Percentiles rank a stretch among this genome's conserved stretches.
Conservation (phyloP, 2,113 vertebrate genomes). For the Hypomesus transpacificus region DNA sequence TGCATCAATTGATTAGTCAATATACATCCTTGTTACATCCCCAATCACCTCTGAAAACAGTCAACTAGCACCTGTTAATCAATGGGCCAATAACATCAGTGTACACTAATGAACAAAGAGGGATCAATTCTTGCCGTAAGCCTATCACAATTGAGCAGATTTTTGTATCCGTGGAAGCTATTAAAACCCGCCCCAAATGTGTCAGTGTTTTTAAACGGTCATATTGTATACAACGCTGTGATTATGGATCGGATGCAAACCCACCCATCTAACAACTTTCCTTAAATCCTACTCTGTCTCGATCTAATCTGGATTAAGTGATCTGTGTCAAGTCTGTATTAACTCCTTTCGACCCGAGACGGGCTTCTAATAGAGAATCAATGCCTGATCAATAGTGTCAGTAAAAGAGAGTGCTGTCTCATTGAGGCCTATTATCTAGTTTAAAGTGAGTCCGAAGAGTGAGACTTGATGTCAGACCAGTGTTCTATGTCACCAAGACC, state of each 20-base stretch:
- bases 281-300: slow-evolving; percentile 37
- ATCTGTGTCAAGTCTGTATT: slow-evolving; percentile 64
- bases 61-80: slow-evolving; percentile 76
- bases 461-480: too few species aligned
- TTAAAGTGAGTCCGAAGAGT: too few species aligned
- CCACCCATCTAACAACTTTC: slow-evolving; percentile 21
- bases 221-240: too few species aligned
- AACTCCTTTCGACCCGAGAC: slow-evolving; percentile 66
- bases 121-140: slow-evolving; percentile 12
- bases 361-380: slow-evolving; percentile 75
- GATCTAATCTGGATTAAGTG: slow-evolving; percentile 55
- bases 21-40: slow-evolving; percentile 75
- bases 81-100: slow-evolving; percentile 64
- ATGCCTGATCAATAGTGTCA: slow-evolving; percentile 70
- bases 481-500: not conserved
- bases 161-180: not conserved
- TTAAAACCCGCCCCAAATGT: too few species aligned
- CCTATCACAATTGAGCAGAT: not conserved
- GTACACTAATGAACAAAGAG: slow-evolving; percentile 33
- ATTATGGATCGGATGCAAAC: too few species aligned
- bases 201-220: too few species aligned
- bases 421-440: slow-evolving; percentile 35
- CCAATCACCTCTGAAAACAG: slow-evolving; percentile 67
- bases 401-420: slow-evolving; percentile 51
- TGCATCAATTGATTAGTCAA: slow-evolving; percentile 73